Evolutionary conservation across 1,140 invertebrate genomes (phyloP).

Genomic region (Listronotus oregonensis): DNA sequence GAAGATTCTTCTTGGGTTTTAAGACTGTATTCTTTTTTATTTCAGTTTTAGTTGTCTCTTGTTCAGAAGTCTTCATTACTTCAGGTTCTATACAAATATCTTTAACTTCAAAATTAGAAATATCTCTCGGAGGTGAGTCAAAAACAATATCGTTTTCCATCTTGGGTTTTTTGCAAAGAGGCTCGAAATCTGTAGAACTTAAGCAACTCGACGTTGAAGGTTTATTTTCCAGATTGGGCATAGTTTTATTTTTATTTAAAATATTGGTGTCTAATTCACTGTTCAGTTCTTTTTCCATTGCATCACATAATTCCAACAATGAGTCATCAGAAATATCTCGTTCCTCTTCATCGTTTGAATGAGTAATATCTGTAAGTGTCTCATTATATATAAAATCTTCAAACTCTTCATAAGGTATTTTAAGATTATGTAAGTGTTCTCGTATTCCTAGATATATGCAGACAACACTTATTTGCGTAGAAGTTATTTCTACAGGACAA

Average conservation of each 20-base stretch:
- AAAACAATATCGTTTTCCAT: background rate
- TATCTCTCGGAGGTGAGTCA: conserved; percentile 12
- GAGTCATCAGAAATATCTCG: conserved; percentile 6
- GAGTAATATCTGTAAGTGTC: background rate
- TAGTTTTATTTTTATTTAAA: background rate
- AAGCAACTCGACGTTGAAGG: no score
- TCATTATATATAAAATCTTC: conserved; percentile 31
- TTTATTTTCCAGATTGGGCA: background rate
- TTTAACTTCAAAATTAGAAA: background rate
- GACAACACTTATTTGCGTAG: conserved; percentile 41
- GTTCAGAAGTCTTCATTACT: background rate
- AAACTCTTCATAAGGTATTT: conserved; percentile 45
- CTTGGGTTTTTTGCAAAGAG: background rate
- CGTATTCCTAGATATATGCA: conserved; percentile 41
- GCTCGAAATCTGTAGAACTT: background rate
- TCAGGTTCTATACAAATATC: background rate
- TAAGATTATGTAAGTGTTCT: conserved; percentile 36
- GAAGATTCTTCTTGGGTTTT: conserved; percentile 9
- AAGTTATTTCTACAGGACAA: conserved; percentile 42
- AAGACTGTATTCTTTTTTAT: background rate
- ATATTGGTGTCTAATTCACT: conserved; percentile 8
- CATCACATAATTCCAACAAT: conserved; percentile 13
- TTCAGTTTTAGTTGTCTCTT: no score
- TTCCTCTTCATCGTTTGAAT: background rate
- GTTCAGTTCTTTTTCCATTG: conserved; percentile 21